Evolutionary conservation across 2,113 vertebrate genomes (phyloP).

Genomic region (Ictalurus punctatus): DNA sequence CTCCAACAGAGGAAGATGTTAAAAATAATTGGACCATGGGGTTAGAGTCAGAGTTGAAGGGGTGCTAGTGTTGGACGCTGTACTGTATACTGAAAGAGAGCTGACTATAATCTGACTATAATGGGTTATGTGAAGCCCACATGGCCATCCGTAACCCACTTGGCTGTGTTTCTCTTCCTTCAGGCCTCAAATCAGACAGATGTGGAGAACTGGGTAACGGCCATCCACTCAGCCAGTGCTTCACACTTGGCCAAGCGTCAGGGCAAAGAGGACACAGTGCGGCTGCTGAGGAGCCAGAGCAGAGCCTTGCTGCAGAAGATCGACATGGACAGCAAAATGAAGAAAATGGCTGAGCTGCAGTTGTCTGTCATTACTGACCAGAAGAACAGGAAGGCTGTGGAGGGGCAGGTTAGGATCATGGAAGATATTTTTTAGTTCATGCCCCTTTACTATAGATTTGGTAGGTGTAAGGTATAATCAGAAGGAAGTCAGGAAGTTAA

Average conservation of each 20-base stretch:
- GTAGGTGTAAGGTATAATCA: neutral
- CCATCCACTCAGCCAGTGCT: constrained; percentile 85
- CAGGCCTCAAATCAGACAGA: constrained; percentile 85
- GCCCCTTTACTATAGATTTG: neutral
- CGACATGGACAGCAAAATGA: constrained; percentile 91
- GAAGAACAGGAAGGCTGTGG: constrained; percentile 85
- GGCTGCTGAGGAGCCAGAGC: constrained; percentile 80
- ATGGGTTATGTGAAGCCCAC: neutral
- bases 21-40: constrained; percentile 5
- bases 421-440: neutral
- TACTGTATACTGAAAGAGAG: neutral
- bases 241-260: constrained; percentile 83
- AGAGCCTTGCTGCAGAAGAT: constrained; percentile 82
- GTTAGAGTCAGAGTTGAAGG: neutral
- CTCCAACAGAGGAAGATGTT: neutral
- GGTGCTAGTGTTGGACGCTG: neutral
- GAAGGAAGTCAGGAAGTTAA: neutral
- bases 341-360: constrained; percentile 87
- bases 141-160: neutral
- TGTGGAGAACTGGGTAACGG: constrained; percentile 88
- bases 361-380: constrained; percentile 82
- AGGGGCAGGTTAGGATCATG: constrained; percentile 78
- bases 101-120: neutral
- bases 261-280: constrained; percentile 83
- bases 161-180: neutral